Conservation (phyloP, 1,140 invertebrate species). For the Listronotus bonariensis region DNA sequence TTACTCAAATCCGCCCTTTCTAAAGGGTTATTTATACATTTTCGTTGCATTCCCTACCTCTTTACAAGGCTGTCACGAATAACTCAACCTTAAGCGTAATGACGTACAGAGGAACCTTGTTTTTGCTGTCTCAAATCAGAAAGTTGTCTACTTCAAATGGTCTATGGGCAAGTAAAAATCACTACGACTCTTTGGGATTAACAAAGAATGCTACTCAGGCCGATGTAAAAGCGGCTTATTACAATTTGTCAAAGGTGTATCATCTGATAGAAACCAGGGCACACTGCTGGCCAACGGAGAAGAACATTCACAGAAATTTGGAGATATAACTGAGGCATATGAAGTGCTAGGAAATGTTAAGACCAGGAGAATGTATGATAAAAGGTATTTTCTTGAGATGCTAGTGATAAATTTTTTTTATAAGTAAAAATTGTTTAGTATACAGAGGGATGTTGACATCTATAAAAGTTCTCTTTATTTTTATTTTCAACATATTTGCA, state of each 20-base stretch:
- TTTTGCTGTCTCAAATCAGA: conserved; percentile 15
- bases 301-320: conserved; percentile 71
- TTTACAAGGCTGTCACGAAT: not conserved
- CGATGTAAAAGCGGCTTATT: conserved; percentile 90
- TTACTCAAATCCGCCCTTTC: not conserved
- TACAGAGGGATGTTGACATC: too few species aligned
- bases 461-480: too few species aligned
- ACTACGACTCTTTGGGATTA: conserved; percentile 81
- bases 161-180: conserved; percentile 40
- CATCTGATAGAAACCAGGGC: conserved; percentile 82
- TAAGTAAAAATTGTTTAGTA: too few species aligned
- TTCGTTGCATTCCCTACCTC: not conserved
- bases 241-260: conserved; percentile 81
- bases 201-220: conserved; percentile 71
- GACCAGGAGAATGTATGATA: conserved; percentile 79
- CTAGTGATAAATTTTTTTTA: too few species aligned
- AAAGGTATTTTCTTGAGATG: conserved; percentile 55
- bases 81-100: not conserved
- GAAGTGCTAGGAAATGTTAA: conserved; percentile 80
- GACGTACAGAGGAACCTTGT: conserved; percentile 13
- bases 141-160: not conserved
- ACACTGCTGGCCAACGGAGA: conserved; percentile 46
- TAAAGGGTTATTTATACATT: not conserved
- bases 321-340: conserved; percentile 82
- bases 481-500: too few species aligned